These are phyloP conservation scores for Dendrocincla tyrannina DNA, from an alignment of 2,797 vertebrate genomes.

Conservation along the genomic window DNA sequence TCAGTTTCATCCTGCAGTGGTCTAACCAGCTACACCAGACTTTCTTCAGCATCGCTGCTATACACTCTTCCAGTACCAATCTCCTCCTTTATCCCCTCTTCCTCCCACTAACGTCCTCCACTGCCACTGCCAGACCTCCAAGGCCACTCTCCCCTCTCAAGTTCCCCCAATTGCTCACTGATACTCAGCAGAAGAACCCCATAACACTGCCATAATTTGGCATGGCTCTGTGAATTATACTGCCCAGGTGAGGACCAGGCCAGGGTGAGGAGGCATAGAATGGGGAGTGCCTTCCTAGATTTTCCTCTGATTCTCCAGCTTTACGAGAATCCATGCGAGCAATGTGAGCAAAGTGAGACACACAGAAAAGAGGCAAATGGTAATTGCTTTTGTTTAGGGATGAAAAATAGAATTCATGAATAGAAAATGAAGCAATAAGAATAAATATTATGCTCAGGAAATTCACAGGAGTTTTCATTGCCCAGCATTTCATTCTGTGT, in stretches of 20 bases:
- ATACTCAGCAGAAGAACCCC: background rate
- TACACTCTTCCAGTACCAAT: background rate
- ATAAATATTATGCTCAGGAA: background rate
- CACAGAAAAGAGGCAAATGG: background rate
- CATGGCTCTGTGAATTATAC: background rate
- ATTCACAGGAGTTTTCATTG: background rate
- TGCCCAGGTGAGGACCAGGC: background rate
- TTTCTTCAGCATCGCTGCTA: background rate
- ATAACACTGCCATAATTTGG: background rate
- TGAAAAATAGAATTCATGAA: constrained; percentile 37
- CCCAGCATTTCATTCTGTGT: background rate
- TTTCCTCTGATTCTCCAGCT: background rate
- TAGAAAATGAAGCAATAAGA: constrained; percentile 42
- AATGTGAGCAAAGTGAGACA: background rate
- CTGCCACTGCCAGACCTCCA: background rate
- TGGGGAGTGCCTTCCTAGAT: background rate
- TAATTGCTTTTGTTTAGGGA: constrained; percentile 46
- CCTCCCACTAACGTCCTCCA: background rate
- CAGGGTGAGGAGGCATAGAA: background rate
- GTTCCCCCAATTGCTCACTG: background rate
- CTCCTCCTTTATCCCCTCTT: background rate
- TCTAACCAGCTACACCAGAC: background rate
- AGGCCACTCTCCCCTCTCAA: background rate
- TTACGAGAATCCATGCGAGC: background rate
- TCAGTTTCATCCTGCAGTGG: background rate